Conservation (phyloP, 2,888 invertebrate genomes). For the Sarcophaga carnaria region DNA sequence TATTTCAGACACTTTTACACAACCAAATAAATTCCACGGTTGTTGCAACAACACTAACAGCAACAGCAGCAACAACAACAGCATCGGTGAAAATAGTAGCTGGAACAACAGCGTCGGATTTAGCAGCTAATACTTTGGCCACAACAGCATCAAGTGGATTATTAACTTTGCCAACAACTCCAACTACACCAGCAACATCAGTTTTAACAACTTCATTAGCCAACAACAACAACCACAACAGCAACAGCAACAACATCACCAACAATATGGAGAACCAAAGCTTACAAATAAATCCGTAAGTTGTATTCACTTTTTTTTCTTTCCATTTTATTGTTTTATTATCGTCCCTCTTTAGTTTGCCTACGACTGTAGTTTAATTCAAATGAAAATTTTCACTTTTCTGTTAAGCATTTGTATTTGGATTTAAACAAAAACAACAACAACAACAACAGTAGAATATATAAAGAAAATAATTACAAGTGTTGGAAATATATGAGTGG, state of each 20-base stretch:
- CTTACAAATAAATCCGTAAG: slow-evolving; percentile 69
- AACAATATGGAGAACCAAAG: slow-evolving; percentile 70
- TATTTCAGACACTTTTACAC: slow-evolving; percentile 78
- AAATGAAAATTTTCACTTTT: background rate
- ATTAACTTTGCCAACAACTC: slow-evolving; percentile 70
- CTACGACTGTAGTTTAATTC: slow-evolving; percentile 32
- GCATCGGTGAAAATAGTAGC: slow-evolving; percentile 28
- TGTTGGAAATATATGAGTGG: background rate
- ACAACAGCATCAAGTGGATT: slow-evolving; percentile 71
- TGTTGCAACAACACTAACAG: slow-evolving; percentile 70
- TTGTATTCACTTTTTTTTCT: slow-evolving; percentile 47
- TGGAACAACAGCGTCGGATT: slow-evolving; percentile 49
- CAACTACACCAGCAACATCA: slow-evolving; percentile 54
- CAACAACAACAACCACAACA: slow-evolving; percentile 59
- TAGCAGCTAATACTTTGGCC: slow-evolving; percentile 64
- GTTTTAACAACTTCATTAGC: slow-evolving; percentile 51
- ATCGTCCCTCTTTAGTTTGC: background rate
- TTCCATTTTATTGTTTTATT: slow-evolving; percentile 1
- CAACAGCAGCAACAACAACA: slow-evolving; percentile 58
- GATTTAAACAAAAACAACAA: background rate
- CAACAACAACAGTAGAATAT: too few species aligned
- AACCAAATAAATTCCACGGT: slow-evolving; percentile 79
- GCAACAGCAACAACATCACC: slow-evolving; percentile 74
- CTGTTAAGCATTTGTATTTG: background rate
- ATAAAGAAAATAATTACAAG: background rate